Conservation (phyloP, 2,113 vertebrate species). For the Odobenus rosmarus region DNA sequence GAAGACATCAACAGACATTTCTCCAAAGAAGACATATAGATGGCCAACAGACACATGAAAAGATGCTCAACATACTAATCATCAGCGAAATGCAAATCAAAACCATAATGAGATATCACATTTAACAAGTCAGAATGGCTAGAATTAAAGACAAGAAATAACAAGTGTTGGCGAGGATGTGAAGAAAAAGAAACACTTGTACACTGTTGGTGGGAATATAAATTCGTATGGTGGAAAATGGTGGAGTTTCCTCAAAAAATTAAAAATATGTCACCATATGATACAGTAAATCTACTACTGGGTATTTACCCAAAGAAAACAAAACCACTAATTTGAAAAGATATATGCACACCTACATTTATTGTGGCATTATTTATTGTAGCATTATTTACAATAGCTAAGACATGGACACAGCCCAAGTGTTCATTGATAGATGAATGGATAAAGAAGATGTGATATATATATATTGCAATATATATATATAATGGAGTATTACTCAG, state of each 20-base stretch:
- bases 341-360: neutral
- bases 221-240: neutral
- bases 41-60: neutral
- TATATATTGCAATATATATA: neutral
- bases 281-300: neutral
- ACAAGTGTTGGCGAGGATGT: neutral
- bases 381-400: neutral
- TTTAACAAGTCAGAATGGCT: neutral
- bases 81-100: neutral
- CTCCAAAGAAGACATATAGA: neutral
- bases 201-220: neutral
- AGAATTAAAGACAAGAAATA: neutral
- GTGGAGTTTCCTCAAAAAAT: neutral
- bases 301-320: neutral
- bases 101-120: neutral
- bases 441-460: neutral
- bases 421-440: neutral
- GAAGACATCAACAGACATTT: neutral
- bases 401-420: neutral
- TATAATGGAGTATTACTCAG: neutral
- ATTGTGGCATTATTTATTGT: neutral
- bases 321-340: neutral
- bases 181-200: neutral
- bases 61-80: neutral
- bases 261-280: neutral